A percentile compares a stretch with the other conserved stretches of the same genome.
Conservation (phyloP, 2,113 vertebrate species). For the Sinocyclocheilus rhinocerous region DNA sequence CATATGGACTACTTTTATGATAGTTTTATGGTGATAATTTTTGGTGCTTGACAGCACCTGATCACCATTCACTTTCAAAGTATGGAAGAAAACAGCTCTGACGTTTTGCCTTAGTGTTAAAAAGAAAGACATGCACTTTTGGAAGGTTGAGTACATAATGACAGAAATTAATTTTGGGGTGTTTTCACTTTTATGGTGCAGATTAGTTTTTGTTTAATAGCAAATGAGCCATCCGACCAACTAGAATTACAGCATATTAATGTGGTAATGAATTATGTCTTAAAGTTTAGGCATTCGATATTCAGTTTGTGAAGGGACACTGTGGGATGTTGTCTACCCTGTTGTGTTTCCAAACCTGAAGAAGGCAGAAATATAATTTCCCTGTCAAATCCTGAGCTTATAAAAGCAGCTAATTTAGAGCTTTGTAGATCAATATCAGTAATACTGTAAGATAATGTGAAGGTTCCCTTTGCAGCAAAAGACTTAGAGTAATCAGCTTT, state of each 20-base stretch:
- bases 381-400: conserved; percentile 12
- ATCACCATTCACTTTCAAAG: not conserved
- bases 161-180: not conserved
- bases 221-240: not conserved
- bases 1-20: not conserved
- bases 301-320: not conserved
- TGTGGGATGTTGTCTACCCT: not conserved
- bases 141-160: not conserved
- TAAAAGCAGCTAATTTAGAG: conserved; percentile 29
- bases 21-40: not conserved
- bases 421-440: conserved; percentile 34
- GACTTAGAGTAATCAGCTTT: conserved; percentile 30
- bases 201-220: not conserved
- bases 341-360: not conserved
- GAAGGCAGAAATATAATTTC: conserved; percentile 28
- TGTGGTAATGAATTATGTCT: not conserved
- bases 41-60: not conserved
- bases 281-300: not conserved
- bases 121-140: too few species aligned
- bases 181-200: not conserved
- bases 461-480: conserved; percentile 6
- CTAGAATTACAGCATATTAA: not conserved
- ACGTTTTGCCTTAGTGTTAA: not conserved
- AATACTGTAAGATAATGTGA: conserved; percentile 28
- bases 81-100: not conserved